Percentiles rank a stretch among this genome's conserved stretches.
phyloP scores from a whole-genome alignment of 2,113 vertebrate species.

The Myrmophylax atrothorax region DNA sequence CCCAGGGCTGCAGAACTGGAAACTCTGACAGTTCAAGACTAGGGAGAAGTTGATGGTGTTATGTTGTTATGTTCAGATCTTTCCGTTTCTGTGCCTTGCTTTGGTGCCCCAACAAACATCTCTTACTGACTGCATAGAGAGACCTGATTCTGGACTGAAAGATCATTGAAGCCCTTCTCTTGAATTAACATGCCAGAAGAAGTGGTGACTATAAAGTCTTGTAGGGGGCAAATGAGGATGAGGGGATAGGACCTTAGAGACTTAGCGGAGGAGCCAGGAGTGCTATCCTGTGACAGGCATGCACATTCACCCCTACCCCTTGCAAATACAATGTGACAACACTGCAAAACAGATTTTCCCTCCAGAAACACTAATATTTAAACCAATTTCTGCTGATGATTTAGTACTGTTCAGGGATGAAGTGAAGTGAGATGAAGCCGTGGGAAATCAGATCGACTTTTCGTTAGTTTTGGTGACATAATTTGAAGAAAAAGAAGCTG shows the following conservation, averaged over 20 bases:
- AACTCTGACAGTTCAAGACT: not conserved
- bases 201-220: not conserved
- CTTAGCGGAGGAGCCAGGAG: not conserved
- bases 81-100: not conserved
- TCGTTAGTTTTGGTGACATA: not conserved
- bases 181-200: not conserved
- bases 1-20: not conserved
- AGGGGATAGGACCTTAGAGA: not conserved
- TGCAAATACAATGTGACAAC: not conserved
- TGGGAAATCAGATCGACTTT: not conserved
- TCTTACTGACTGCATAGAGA: not conserved
- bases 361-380: not conserved
- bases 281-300: not conserved
- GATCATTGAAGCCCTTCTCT: not conserved
- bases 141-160: not conserved
- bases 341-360: not conserved
- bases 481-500: not conserved
- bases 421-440: not conserved
- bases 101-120: not conserved
- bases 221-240: not conserved
- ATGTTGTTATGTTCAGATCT: not conserved
- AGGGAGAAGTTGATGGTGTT: not conserved
- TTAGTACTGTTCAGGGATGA: not conserved
- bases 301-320: accelerated
- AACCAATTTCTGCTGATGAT: not conserved